Evolutionary conservation across 2,888 invertebrate species (phyloP).

Genomic region (Philhelius pedissequus): DNA sequence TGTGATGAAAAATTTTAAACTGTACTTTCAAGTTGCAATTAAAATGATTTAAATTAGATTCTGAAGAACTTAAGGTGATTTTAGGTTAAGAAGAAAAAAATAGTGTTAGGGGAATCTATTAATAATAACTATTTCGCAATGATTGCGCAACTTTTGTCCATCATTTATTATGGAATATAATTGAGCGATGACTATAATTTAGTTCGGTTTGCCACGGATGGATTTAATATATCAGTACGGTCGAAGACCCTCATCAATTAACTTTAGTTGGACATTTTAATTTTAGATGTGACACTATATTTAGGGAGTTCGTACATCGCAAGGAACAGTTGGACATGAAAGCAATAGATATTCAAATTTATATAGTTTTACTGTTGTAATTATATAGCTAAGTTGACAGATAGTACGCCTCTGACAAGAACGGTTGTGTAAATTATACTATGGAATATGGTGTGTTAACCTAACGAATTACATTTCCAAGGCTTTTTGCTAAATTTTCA

Average conservation of each 20-base stretch:
- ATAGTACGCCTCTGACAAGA: neutral
- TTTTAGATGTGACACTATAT: neutral
- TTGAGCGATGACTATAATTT: conserved; percentile 29
- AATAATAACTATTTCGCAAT: conserved; percentile 49
- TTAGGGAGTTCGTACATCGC: neutral
- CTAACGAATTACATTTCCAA: neutral
- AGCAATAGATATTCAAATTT: neutral
- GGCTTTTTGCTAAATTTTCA: neutral
- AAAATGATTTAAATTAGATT: neutral
- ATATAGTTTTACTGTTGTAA: too few species aligned
- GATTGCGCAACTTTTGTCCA: conserved; percentile 33
- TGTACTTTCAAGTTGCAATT: neutral
- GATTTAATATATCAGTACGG: neutral
- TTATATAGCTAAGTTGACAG: neutral
- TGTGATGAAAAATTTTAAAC: too few species aligned
- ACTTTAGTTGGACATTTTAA: neutral
- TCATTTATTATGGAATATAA: conserved; percentile 30
- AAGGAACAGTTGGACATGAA: neutral
- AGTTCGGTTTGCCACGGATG: neutral
- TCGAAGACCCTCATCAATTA: neutral
- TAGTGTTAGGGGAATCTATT: neutral
- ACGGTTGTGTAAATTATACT: neutral
- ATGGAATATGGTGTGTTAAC: neutral
- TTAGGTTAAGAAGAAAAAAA: neutral
- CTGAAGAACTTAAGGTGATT: neutral